phyloP scores from a whole-genome alignment of 2,797 vertebrate species.

The Coracias cyanogaster region DNA sequence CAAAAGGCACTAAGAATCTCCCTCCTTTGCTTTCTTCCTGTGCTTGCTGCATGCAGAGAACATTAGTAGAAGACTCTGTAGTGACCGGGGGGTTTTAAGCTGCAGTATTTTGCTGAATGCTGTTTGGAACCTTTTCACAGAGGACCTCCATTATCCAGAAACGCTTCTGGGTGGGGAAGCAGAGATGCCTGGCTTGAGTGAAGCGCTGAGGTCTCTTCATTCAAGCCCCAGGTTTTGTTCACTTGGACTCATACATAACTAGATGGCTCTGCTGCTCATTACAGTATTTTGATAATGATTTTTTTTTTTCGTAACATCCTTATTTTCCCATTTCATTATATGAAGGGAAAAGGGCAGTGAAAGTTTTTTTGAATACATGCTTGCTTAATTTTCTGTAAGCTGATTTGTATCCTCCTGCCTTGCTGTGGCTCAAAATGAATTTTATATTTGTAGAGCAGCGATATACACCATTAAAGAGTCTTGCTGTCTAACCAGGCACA shows the following conservation, averaged over 20 bases:
- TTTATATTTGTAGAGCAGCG: not conserved
- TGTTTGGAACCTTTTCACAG: not conserved
- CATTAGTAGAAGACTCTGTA: not conserved
- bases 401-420: not conserved
- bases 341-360: not conserved
- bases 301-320: not conserved
- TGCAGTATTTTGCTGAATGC: not conserved
- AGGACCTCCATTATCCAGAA: not conserved
- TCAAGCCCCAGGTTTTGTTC: not conserved
- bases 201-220: not conserved
- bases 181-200: not conserved
- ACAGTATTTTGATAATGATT: not conserved
- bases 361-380: not conserved
- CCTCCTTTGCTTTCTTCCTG: fast-evolving
- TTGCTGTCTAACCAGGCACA: not conserved
- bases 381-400: not conserved
- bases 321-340: not conserved
- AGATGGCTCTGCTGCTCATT: not conserved
- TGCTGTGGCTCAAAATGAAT: not conserved
- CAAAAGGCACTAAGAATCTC: not conserved
- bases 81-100: not conserved
- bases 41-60: not conserved
- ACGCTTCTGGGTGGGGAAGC: not conserved
- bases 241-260: not conserved
- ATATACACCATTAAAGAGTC: not conserved